Evolutionary conservation across 2,113 vertebrate species (phyloP), one percentile per base, ranked within the genome.

Genomic region (Scolopax mira): DNA sequence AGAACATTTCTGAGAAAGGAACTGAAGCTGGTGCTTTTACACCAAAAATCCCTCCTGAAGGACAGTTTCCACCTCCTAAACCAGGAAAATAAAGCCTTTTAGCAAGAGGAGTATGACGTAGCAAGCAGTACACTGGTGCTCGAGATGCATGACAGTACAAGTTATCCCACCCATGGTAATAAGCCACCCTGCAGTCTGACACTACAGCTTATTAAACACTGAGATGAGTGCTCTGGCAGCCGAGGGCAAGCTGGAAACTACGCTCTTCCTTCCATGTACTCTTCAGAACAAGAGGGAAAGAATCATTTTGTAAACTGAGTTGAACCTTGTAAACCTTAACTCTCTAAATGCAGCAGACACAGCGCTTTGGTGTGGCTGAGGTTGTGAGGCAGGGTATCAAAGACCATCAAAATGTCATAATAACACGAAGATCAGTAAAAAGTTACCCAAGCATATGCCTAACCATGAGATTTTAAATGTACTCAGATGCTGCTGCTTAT

Each of bases 261-360:
- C 17, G 6, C 1, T 52, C 3, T 61, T 85, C 21, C 10, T 84
- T 69, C 24, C 0, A 0, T 15, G 11, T 54, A 28, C 10, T 74
- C 65, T 70, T 81, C 16, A 74, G 25, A 44, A 11, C 15, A 54
- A 74, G 21, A 62, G 10, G 51, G 75, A 77, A 90, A 6, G 1
- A 69, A 14, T 21, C 0, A 48, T 72, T 88, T 83, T 86, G 27
- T 35, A 55, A 77, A 85, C 18, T 28, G 5, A 18, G 1, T 69
- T 72, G 35, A 52, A 60, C 27, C 48, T 71, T 84, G 42, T 24
- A 69, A 79, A 82, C 4, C 8, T 37, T 52, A 61, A 52, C 13
- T 69, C 24, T 52, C 9, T 72, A 67, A 65, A 31, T 28, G 11
- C 31, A 79, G 30, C 12, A 72, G 64, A 79, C 7, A 17, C 5